phyloP scores from a whole-genome alignment of 2,888 invertebrate species.

The Lithophane ornitopus region DNA sequence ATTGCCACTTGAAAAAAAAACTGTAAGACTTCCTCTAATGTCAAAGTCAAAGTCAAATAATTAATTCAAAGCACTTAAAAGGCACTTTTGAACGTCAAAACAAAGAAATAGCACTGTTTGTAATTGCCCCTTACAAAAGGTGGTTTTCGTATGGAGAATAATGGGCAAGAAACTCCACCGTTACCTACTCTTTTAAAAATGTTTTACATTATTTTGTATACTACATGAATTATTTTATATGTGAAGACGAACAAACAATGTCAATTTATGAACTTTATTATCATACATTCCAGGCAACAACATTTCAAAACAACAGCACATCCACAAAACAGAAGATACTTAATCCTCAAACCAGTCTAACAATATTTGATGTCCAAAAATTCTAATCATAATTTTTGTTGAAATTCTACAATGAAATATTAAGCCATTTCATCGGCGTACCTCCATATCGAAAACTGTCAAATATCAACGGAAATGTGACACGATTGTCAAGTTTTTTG shows the following conservation, averaged over 20 bases:
- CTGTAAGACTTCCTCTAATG: neutral
- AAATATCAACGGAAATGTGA: constrained; percentile 87
- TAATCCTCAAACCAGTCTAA: constrained; percentile 75
- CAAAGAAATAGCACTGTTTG: too few species aligned
- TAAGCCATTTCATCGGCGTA: constrained; percentile 82
- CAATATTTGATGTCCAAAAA: constrained; percentile 65
- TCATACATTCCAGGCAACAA: constrained; percentile 6
- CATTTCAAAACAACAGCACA: constrained; percentile 56
- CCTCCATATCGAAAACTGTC: constrained; percentile 84
- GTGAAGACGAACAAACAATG: too few species aligned
- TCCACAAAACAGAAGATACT: constrained; percentile 66
- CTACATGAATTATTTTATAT: too few species aligned
- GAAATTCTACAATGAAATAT: constrained; percentile 81
- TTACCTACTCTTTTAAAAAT: too few species aligned
- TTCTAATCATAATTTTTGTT: constrained; percentile 81
- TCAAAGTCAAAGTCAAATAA: too few species aligned
- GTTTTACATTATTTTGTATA: too few species aligned
- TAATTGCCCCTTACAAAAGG: too few species aligned
- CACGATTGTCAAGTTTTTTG: constrained; percentile 84
- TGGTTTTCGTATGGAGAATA: too few species aligned
- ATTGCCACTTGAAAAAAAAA: neutral
- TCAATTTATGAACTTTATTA: neutral
- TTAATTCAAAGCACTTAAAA: too few species aligned
- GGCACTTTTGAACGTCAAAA: too few species aligned
- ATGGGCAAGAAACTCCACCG: too few species aligned